A percentile compares a stretch with the other conserved stretches of the same genome.
These are phyloP conservation scores for Drosophila mayaguana DNA, from an alignment of 2,888 invertebrate species.

Conservation along the genomic window DNA sequence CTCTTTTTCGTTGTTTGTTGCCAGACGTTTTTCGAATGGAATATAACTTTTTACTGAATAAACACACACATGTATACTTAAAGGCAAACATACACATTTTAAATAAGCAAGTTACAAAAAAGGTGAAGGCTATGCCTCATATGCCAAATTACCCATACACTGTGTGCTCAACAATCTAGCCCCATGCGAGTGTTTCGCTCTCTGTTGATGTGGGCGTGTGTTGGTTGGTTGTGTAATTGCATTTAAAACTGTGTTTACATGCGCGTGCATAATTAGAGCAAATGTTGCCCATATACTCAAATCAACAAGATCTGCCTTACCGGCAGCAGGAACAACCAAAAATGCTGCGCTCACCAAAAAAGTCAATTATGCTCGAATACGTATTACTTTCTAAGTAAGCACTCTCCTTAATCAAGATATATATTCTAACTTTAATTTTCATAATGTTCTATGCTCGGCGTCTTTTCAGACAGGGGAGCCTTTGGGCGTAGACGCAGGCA, in stretches of 20 bases:
- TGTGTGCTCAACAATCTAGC: slow-evolving; percentile 58
- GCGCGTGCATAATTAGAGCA: slow-evolving; percentile 78
- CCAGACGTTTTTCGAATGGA: too few relatives aligned
- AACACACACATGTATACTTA: background rate
- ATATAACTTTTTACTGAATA: too few relatives aligned
- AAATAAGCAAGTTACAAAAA: slow-evolving; percentile 24
- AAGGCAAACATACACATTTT: background rate
- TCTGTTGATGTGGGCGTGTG: slow-evolving; percentile 2
- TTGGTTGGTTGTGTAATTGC: slow-evolving; percentile 64
- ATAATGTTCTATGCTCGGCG: too few relatives aligned
- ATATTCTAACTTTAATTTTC: too few relatives aligned
- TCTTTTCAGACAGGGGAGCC: too few relatives aligned
- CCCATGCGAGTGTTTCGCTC: slow-evolving; percentile 7
- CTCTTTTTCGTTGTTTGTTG: too few relatives aligned
- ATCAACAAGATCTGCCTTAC: slow-evolving; percentile 48
- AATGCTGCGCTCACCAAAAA: slow-evolving; percentile 11
- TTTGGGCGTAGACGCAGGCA: too few relatives aligned
- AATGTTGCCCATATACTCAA: slow-evolving; percentile 78
- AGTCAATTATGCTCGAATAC: background rate
- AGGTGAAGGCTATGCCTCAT: slow-evolving; percentile 8
- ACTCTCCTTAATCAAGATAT: background rate
- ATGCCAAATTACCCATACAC: slow-evolving; percentile 66
- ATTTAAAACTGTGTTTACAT: slow-evolving; percentile 74
- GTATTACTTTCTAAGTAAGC: background rate
- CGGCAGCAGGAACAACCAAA: background rate